These are phyloP conservation scores for Lagria hirta DNA, from an alignment of 2,888 invertebrate species.

Conservation along the genomic window DNA sequence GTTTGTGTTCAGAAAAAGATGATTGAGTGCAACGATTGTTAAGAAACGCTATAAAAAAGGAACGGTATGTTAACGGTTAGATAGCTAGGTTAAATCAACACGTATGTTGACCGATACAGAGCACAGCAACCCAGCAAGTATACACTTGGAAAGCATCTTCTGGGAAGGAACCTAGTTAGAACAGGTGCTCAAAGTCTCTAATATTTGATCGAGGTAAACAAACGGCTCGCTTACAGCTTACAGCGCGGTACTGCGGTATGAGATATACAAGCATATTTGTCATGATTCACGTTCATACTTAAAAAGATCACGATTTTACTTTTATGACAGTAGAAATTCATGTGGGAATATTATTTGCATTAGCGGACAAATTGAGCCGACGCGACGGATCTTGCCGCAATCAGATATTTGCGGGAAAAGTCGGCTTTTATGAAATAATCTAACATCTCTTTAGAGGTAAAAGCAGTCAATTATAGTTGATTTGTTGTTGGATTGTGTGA, in stretches of 20 bases:
- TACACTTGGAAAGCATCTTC: conserved; percentile 25
- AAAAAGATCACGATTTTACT: conserved; percentile 29
- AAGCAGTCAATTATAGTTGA: conserved; percentile 11
- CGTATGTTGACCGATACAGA: conserved; percentile 28
- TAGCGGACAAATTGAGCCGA: too few species aligned
- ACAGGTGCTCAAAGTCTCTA: conserved; percentile 29
- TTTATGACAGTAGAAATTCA: conserved; percentile 26
- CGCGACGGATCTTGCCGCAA: too few species aligned
- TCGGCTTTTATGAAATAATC: conserved; percentile 12
- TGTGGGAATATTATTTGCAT: conserved; percentile 30
- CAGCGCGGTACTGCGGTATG: conserved; percentile 15
- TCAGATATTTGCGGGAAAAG: conserved; percentile 12
- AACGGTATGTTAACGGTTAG: conserved; percentile 25
- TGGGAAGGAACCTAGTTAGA: conserved; percentile 27
- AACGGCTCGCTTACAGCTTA: conserved; percentile 33
- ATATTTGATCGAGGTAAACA: conserved; percentile 37
- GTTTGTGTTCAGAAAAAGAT: conserved; percentile 15
- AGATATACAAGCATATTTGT: too few species aligned
- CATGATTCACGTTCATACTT: conserved; percentile 26
- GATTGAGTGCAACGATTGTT: conserved; percentile 10
- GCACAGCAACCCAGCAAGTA: conserved; percentile 18
- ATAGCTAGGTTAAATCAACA: conserved; percentile 29
- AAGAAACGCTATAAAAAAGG: conserved; percentile 12
- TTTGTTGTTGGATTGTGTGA: conserved; percentile 14
- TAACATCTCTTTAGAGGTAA: conserved; percentile 6